Evolutionary conservation across 1,140 invertebrate species (phyloP).

Genomic region (Chironomus striatipennis): DNA sequence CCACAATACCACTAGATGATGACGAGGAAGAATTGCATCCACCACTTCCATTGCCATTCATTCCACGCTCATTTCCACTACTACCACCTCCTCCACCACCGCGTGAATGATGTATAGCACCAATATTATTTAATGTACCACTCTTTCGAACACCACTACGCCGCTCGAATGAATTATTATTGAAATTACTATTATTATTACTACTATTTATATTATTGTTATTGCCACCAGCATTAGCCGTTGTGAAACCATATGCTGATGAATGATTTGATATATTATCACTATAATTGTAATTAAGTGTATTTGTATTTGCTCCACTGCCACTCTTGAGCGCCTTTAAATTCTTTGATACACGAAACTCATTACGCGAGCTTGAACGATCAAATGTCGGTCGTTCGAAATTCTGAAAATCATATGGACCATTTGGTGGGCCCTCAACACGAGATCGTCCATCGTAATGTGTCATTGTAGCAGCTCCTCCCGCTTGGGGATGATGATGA

Average conservation of each 20-base stretch:
- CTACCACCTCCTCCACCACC: not conserved
- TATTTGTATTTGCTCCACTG: not conserved
- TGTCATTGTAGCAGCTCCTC: not conserved
- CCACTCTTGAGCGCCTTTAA: constrained; percentile 25
- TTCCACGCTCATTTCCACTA: constrained; percentile 11
- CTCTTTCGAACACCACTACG: constrained; percentile 36
- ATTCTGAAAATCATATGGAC: constrained; percentile 36
- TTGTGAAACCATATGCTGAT: constrained; percentile 26
- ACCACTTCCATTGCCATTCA: constrained; percentile 25
- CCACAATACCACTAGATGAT: constrained; percentile 18
- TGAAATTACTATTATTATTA: constrained; percentile 25
- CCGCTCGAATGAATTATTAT: constrained; percentile 36
- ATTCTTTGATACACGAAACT: constrained; percentile 27
- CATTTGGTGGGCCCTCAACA: not conserved
- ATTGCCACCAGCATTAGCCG: not conserved
- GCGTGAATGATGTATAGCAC: constrained; percentile 19
- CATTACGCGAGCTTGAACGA: constrained; percentile 27
- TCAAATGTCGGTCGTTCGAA: constrained; percentile 36
- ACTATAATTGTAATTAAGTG: constrained; percentile 27
- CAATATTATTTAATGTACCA: constrained; percentile 36
- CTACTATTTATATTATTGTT: not conserved
- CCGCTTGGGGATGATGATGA: not conserved
- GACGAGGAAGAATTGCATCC: constrained; percentile 16
- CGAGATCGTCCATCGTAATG: constrained; percentile 24
- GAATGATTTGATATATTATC: constrained; percentile 34